phyloP scores from a whole-genome alignment of 2,113 vertebrate species.

The Gymnarchus niloticus region DNA sequence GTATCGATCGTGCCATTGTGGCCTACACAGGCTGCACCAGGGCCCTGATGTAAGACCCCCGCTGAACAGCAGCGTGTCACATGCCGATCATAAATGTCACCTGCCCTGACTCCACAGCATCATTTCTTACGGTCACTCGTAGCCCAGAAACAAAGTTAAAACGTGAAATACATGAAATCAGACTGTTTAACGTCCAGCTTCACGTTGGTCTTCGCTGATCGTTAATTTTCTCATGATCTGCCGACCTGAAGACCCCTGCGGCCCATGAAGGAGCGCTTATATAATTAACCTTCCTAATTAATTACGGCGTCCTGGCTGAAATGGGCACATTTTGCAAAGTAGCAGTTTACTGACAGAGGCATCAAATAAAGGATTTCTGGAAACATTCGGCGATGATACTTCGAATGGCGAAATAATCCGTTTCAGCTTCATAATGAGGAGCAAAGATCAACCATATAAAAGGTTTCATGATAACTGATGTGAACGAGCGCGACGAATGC shows the following conservation, averaged over 20 bases:
- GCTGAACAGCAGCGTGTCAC: slow-evolving; percentile 61
- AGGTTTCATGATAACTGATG: neutral
- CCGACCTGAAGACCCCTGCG: neutral
- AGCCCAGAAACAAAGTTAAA: slow-evolving; percentile 6
- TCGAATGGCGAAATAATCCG: neutral
- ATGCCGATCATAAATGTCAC: slow-evolving; percentile 39
- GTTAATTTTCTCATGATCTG: neutral
- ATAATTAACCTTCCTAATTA: neutral
- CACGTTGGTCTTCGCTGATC: neutral
- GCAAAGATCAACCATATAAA: neutral
- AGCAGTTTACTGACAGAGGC: neutral
- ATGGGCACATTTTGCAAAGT: neutral
- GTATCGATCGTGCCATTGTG: slow-evolving; percentile 72
- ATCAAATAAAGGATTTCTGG: neutral
- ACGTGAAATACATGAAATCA: neutral
- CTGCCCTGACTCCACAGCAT: slow-evolving; percentile 4
- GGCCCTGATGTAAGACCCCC: slow-evolving; percentile 61
- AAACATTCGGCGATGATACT: neutral
- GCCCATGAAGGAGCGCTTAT: neutral
- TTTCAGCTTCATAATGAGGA: neutral
- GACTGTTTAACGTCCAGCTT: neutral
- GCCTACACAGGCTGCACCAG: slow-evolving; percentile 45
- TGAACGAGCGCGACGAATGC: neutral
- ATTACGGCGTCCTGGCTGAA: neutral
- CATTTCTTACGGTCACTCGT: neutral